These are phyloP conservation scores for Colistium nudipinnis DNA, from an alignment of 2,113 vertebrate genomes.

Conservation along the genomic window DNA sequence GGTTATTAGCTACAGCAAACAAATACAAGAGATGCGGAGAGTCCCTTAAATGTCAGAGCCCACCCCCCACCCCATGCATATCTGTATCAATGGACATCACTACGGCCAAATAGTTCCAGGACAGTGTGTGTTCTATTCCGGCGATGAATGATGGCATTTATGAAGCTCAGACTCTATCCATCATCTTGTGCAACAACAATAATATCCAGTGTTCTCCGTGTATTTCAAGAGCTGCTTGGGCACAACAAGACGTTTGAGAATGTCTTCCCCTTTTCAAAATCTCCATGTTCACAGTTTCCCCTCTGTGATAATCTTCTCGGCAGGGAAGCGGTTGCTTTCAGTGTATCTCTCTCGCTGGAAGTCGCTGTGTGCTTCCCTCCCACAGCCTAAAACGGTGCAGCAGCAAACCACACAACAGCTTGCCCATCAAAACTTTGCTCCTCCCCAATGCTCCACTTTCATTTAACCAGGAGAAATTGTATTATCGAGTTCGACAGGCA, in stretches of 20 bases:
- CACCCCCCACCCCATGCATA: background rate
- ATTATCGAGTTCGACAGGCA: constrained; percentile 30
- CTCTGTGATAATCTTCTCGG: background rate
- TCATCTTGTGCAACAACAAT: constrained; percentile 65
- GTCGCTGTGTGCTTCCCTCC: background rate
- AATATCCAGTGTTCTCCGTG: constrained; percentile 62
- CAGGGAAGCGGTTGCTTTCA: background rate
- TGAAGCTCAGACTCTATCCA: constrained; percentile 42
- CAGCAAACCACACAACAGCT: background rate
- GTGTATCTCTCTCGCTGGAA: background rate
- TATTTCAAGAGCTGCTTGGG: constrained; percentile 19
- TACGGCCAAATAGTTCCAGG: constrained; percentile 33
- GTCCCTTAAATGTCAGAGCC: constrained; percentile 17
- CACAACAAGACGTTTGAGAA: constrained; percentile 19
- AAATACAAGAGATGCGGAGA: background rate
- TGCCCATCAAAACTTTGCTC: background rate
- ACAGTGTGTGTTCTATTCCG: constrained; percentile 61
- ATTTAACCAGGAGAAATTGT: constrained; percentile 4
- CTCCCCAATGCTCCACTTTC: constrained; percentile 23
- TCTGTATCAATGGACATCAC: constrained; percentile 3
- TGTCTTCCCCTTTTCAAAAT: constrained; percentile 17
- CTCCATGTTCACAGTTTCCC: constrained; percentile 10
- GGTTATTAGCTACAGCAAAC: background rate
- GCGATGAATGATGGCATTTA: constrained; percentile 74
- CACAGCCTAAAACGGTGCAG: background rate